phyloP scores from a whole-genome alignment of 1,140 invertebrate species.

The Onthophagus taurus region DNA sequence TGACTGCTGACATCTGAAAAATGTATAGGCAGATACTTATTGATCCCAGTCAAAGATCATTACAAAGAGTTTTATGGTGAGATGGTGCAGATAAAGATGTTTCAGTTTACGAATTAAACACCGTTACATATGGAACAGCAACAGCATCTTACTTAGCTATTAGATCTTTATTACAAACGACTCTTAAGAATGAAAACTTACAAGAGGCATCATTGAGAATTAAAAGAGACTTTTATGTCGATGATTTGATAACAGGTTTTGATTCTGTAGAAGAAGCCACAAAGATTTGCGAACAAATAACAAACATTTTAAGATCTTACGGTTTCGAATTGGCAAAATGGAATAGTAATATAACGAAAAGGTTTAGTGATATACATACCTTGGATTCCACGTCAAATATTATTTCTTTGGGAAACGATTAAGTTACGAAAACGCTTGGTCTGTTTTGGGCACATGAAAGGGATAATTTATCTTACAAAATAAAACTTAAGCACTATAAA shows the following conservation, averaged over 20 bases:
- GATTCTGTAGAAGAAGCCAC: conserved; percentile 22
- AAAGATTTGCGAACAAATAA: conserved; percentile 22
- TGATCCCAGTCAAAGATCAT: too few species aligned
- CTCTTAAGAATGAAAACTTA: conserved; percentile 18
- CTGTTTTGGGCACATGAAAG: conserved; percentile 2
- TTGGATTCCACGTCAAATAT: conserved; percentile 21
- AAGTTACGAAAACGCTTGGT: conserved; percentile 8
- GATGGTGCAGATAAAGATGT: too few species aligned
- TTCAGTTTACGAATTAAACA: too few species aligned
- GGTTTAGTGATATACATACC: background rate
- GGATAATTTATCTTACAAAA: conserved; percentile 5
- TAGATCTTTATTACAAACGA: conserved; percentile 23
- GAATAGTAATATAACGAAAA: background rate
- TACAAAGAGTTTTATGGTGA: too few species aligned
- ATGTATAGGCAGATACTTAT: too few species aligned
- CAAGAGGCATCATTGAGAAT: conserved; percentile 19
- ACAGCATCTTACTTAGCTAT: conserved; percentile 28
- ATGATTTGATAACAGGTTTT: conserved; percentile 24
- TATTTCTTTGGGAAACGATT: background rate
- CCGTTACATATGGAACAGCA: too few species aligned
- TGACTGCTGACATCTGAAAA: too few species aligned
- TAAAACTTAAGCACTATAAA: background rate
- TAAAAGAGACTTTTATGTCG: conserved; percentile 27
- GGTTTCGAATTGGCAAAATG: conserved; percentile 10
- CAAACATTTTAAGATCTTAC: background rate